These are phyloP conservation scores for Vidua macroura DNA, from an alignment of 2,113 vertebrate species.

Conservation along the genomic window DNA sequence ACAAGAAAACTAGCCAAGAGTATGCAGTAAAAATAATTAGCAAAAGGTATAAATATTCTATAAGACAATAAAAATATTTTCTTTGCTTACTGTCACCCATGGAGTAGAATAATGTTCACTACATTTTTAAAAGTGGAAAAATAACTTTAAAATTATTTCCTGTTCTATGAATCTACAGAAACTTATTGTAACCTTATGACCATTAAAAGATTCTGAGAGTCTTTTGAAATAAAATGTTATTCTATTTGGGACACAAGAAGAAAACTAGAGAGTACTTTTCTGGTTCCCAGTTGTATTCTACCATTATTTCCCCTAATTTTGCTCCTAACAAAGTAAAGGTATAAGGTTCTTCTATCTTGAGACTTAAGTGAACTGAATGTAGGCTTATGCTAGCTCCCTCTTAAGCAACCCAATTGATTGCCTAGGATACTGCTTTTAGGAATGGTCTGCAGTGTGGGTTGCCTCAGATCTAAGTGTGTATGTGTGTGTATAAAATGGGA, in stretches of 20 bases:
- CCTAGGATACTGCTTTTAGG: neutral
- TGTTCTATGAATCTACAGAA: neutral
- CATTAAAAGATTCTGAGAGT: neutral
- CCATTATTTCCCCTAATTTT: neutral
- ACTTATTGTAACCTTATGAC: neutral
- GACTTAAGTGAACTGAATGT: neutral
- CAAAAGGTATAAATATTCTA: slow-evolving; percentile 84
- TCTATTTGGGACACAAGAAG: neutral
- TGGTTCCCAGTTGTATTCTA: neutral
- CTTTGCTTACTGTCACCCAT: slow-evolving; percentile 39
- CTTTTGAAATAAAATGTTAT: neutral
- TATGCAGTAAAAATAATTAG: slow-evolving; percentile 98
- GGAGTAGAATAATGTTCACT: slow-evolving; percentile 10
- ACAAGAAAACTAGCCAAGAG: slow-evolving; percentile 92
- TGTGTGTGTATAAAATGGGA: neutral
- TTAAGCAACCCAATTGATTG: neutral
- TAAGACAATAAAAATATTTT: slow-evolving; percentile 45
- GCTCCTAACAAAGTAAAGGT: neutral
- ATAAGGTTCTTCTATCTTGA: neutral
- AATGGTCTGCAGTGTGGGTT: neutral
- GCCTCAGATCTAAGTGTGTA: neutral
- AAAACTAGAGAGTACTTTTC: neutral
- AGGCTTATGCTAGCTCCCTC: neutral
- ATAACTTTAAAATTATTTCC: slow-evolving; percentile 14
- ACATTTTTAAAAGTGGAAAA: slow-evolving; percentile 28